Base-by-base conservation (phyloP, 2,797 vertebrate species). In the Myotis vivesi region DNA sequence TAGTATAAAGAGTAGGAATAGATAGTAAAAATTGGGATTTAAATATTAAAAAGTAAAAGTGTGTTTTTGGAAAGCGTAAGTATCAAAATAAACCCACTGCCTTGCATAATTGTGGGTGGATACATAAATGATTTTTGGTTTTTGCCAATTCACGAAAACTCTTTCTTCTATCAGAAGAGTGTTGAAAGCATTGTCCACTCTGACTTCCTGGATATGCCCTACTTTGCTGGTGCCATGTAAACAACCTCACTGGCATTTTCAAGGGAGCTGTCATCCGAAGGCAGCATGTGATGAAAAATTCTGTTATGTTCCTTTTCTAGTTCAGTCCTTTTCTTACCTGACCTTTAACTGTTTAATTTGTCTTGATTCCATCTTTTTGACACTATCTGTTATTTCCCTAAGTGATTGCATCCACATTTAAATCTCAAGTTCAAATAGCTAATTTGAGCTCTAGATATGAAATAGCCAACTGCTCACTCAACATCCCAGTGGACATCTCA, bases 41-140 rank as follows among this genome's bases (percentile, higher is more conserved):
- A 84, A 89, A 71, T 75, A 80, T 76, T 94, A n/a, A 93, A 92
- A 95, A 79, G 69, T 85, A 66, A 79, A 86, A 94, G 16, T 76
- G 0, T 84, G 22, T n/a, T 86, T 95, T 95, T 86, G 51, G 28
- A 92, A 72, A 38, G 64, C 12, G 25, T 84, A 88, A 57, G 23
- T n/a, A 92, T 85, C 46, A 94, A 66, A 94, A 85, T 25, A 95
- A 97, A 66, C 0, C 33, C 89, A 94, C 36, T 12, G 77, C 25
- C 87, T 98, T 96, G 94, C 87, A 82, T 97, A 94, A 96, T 49
- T 36, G 73, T 95, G 96, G 79, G 96, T 97, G 95, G 91, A 93
- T 95, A 82, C 66, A 59, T 96, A 96, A 94, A 97, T 87, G 97
- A 59, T 15, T 17, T 96, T 96, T 0, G 0, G 2, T 92, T 97